Evolutionary conservation across 1,140 invertebrate species (phyloP), one percentile per base, ranked within the genome.

Genomic region (Pogonomyrmex barbatus): DNA sequence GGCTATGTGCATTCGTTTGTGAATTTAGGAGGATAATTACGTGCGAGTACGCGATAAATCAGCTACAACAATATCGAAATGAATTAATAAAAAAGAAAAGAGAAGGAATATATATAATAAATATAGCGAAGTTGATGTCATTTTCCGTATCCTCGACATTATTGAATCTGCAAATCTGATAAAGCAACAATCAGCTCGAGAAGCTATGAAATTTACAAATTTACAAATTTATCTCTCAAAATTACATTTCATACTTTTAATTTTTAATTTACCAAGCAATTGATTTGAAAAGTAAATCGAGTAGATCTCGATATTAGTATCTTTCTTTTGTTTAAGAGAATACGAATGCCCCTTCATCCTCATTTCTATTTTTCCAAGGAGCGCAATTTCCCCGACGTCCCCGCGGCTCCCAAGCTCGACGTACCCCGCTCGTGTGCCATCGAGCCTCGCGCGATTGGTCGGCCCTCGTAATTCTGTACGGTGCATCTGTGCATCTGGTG

Each of bases 11-110:
- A 33, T 62, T 77, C 6, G 0, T 42, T 24, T 75, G 3, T 36
- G 45, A 67, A 78, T 8, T 24, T 79, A 63, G 12, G n/a, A 67
- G 52, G 47, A 68, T 79, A 79, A 79, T 81, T 68, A 81, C n/a
- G 14, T 81, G 63, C 63, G 77, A 56, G n/a, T 81, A 56, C 14
- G 36, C 39, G 47, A 42, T 9, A 79, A 79, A 68, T 68, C 12
- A n/a, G 33, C 14, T 70, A 70, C 47, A 30, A 36, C 17, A 50
- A 70, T 70, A 54, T 6, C 39, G 47, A 54, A 70, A 8, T 68
- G 36, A 68, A 30, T 68, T 54, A 70, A 81, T 70, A 81, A 81
- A 81, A 42, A 70, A 12, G 39, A 33, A 30, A 4, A 42, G 45
- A 12, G 8, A 39, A 65, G 5, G 0, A n/a, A 68, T 14, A 42